phyloP scores from a whole-genome alignment of 1,140 invertebrate genomes.

The Zaprionus lachaisei region DNA sequence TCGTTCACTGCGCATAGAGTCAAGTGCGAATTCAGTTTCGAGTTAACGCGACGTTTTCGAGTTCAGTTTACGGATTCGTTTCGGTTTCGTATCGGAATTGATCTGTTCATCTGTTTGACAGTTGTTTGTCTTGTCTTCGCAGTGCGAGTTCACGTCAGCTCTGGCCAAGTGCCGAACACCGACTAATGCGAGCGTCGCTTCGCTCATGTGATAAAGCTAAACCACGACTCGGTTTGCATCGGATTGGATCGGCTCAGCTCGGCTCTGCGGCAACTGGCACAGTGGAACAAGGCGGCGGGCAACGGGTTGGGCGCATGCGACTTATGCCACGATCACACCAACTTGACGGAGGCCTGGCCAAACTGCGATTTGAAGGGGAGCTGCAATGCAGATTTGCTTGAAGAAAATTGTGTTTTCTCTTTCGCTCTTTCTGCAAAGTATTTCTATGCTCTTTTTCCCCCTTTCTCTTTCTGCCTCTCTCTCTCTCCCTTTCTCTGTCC shows the following conservation, averaged over 20 bases:
- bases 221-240: slow-evolving; percentile 15
- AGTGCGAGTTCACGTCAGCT: slow-evolving; percentile 60
- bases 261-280: slow-evolving; percentile 6
- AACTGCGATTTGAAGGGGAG: background rate
- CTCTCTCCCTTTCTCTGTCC: background rate
- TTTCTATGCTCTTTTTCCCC: background rate
- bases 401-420: background rate
- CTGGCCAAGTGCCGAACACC: slow-evolving; percentile 72
- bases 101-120: slow-evolving; percentile 7
- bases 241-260: background rate
- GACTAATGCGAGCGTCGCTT: slow-evolving; percentile 52
- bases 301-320: slow-evolving; percentile 5
- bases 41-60: slow-evolving; percentile 5
- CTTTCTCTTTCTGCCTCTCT: background rate
- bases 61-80: background rate
- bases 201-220: slow-evolving; percentile 43
- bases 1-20: background rate
- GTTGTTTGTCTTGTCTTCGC: background rate
- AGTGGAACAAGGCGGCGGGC: background rate
- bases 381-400: background rate
- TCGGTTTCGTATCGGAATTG: background rate
- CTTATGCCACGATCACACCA: slow-evolving; percentile 23
- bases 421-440: background rate
- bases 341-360: background rate
- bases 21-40: background rate